phyloP scores from a whole-genome alignment of 2,797 vertebrate species.

The Ctenosaura bakeri region DNA sequence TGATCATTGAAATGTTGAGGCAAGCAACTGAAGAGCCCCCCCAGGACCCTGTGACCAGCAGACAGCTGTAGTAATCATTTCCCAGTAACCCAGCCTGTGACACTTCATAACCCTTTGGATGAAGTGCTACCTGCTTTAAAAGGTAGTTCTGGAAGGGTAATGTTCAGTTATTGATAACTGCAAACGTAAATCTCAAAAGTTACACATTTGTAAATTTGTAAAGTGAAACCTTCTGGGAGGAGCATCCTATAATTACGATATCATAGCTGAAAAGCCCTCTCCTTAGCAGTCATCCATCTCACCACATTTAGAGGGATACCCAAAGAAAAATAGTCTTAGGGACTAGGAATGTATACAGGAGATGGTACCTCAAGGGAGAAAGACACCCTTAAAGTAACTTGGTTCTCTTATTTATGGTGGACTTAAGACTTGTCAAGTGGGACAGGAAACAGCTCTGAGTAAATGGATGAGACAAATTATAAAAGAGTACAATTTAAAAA shows the following conservation, averaged over 20 bases:
- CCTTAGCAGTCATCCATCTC: not conserved
- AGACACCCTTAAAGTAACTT: not conserved
- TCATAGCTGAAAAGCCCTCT: not conserved
- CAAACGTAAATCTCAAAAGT: too few relatives aligned
- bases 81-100: too few relatives aligned
- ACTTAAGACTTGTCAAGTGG: not conserved
- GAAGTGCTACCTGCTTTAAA: too few relatives aligned
- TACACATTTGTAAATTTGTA: too few relatives aligned
- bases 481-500: not conserved
- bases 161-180: too few relatives aligned
- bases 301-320: not conserved
- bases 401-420: not conserved
- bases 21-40: too few relatives aligned
- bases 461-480: not conserved
- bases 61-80: not conserved
- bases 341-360: not conserved
- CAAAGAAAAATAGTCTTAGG: not conserved
- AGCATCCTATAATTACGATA: not conserved
- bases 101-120: too few relatives aligned
- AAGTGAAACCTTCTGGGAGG: not conserved
- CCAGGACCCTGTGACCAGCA: too few relatives aligned
- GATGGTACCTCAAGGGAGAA: not conserved
- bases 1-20: too few relatives aligned
- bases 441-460: not conserved
- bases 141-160: too few relatives aligned